A percentile compares a stretch with the other conserved stretches of the same genome.
phyloP scores from a whole-genome alignment of 2,113 vertebrate genomes.

The Sula dactylatra region DNA sequence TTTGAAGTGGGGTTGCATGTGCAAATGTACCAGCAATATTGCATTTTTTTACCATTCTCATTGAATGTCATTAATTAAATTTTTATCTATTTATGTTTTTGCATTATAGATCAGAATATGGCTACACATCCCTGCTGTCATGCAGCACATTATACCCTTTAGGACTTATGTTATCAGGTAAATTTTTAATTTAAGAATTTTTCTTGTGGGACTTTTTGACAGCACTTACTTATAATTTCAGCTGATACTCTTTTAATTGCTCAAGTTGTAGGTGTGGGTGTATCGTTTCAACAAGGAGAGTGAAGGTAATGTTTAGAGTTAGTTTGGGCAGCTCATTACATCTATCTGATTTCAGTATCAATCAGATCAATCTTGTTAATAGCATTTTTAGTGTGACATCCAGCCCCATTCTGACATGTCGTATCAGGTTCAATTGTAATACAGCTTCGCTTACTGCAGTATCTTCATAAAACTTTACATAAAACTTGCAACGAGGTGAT shows the following conservation, averaged over 20 bases:
- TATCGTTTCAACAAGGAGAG: not conserved
- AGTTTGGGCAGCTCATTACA: not conserved
- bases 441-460: not conserved
- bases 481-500: not conserved
- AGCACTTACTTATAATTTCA: not conserved
- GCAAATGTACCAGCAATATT: not conserved
- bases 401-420: not conserved
- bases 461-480: not conserved
- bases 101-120: conserved; percentile 94
- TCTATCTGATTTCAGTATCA: not conserved
- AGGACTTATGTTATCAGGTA: conserved; percentile 98
- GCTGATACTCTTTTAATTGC: not conserved
- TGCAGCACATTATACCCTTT: conserved; percentile 99
- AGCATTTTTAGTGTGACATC: not conserved
- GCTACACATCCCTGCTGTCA: conserved; percentile 98
- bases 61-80: conserved; percentile 10
- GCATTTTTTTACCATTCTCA: not conserved
- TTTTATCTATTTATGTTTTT: conserved; percentile 53
- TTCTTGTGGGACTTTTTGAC: not conserved
- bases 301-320: not conserved
- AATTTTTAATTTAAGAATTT: conserved; percentile 34
- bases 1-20: not conserved
- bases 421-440: not conserved
- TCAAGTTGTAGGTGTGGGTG: not conserved
- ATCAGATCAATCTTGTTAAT: not conserved